phyloP scores from a whole-genome alignment of 2,888 invertebrate genomes.

The Maniola hyperantus region DNA sequence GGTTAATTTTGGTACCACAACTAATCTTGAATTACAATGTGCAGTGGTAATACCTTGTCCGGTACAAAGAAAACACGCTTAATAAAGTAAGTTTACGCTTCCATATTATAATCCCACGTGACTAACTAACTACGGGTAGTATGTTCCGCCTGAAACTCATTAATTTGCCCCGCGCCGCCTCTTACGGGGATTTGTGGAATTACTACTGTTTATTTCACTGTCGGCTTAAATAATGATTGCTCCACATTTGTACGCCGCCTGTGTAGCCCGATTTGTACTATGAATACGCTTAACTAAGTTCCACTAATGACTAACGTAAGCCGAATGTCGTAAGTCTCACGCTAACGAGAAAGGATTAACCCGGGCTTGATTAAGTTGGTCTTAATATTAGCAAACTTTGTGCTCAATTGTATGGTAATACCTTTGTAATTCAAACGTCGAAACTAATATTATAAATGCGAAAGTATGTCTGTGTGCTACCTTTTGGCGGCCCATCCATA shows the following conservation, averaged over 20 bases:
- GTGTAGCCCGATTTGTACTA: slow-evolving; percentile 40
- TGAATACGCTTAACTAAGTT: slow-evolving; percentile 27
- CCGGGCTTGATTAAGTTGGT: slow-evolving; percentile 19
- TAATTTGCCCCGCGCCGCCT: slow-evolving; percentile 62
- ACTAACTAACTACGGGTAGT: slow-evolving; percentile 56
- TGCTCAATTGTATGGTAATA: neutral
- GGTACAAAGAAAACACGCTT: slow-evolving; percentile 32
- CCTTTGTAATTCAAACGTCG: neutral
- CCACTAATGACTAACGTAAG: slow-evolving; percentile 35
- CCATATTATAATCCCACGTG: slow-evolving; percentile 61
- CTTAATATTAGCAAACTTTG: slow-evolving; percentile 15
- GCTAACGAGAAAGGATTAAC: slow-evolving; percentile 29
- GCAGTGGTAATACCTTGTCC: slow-evolving; percentile 19
- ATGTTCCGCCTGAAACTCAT: slow-evolving; percentile 57
- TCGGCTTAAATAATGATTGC: slow-evolving; percentile 59
- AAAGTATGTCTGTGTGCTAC: too few relatives aligned
- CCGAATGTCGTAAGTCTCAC: slow-evolving; percentile 28
- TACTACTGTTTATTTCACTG: slow-evolving; percentile 69
- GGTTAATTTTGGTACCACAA: slow-evolving; percentile 1
- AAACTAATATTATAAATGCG: too few relatives aligned
- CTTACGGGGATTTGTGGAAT: slow-evolving; percentile 67
- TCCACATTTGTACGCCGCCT: slow-evolving; percentile 44
- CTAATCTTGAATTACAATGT: neutral
- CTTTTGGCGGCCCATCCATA: too few relatives aligned
- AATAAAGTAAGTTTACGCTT: slow-evolving; percentile 62